These are phyloP conservation scores for Anarsia innoxiella DNA, from an alignment of 2,888 invertebrate species.

Conservation along the genomic window DNA sequence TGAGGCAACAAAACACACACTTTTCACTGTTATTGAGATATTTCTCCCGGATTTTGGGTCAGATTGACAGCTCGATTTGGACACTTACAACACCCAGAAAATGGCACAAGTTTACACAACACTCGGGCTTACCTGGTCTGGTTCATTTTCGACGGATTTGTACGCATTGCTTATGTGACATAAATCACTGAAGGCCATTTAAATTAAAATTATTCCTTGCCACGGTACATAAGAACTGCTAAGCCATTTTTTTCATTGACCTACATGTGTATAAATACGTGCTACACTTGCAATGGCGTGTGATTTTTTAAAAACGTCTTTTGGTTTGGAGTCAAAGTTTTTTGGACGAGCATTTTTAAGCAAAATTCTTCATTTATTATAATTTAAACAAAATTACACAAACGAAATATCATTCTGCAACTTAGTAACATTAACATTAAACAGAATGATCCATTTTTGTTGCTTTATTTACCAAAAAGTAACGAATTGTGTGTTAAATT, in stretches of 20 bases:
- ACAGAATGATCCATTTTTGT: no score
- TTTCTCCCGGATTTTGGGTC: conserved; percentile 63
- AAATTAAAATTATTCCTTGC: conserved; percentile 71
- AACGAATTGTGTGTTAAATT: no score
- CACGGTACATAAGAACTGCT: conserved; percentile 70
- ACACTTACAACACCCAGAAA: conserved; percentile 65
- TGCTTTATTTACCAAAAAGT: no score
- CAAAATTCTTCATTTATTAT: neutral
- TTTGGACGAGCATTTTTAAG: neutral
- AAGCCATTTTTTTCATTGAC: conserved; percentile 75
- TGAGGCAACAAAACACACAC: conserved; percentile 26
- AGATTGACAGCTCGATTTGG: conserved; percentile 63
- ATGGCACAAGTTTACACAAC: conserved; percentile 46
- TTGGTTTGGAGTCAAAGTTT: neutral
- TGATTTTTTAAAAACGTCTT: conserved; percentile 1
- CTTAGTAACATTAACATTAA: no score
- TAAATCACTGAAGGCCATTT: conserved; percentile 76
- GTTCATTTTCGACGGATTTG: conserved; percentile 71
- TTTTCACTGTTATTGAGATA: conserved; percentile 38
- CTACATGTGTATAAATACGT: conserved; percentile 73
- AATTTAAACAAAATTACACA: no score
- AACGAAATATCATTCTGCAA: no score
- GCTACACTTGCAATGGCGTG: conserved; percentile 31
- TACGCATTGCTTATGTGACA: conserved; percentile 71
- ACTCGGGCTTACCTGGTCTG: conserved; percentile 63